Percentiles rank a stretch among this genome's conserved stretches.
Conservation (phyloP, 2,797 vertebrate species). For the Karalla daura region DNA sequence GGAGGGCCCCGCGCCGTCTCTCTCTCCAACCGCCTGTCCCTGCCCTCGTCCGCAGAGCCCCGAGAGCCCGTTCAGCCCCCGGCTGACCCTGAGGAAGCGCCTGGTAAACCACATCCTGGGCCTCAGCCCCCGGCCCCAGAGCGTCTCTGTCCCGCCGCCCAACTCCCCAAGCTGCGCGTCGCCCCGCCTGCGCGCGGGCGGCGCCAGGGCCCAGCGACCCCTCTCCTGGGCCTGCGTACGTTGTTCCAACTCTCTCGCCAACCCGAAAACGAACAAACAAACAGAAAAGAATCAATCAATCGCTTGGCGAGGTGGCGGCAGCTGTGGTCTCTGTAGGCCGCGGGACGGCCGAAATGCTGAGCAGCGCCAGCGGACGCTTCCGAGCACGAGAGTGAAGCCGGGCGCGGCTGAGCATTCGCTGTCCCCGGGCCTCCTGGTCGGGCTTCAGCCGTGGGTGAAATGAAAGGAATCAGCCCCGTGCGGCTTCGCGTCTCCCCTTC, state of each 20-base stretch:
- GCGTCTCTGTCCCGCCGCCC: conserved; percentile 88
- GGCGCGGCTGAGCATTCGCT: conserved; percentile 56
- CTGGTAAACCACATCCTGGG: conserved; percentile 98
- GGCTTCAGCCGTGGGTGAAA: conserved; percentile 43
- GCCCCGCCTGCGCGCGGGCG: conserved; percentile 78
- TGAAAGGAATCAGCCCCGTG: conserved; percentile 18
- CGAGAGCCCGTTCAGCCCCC: conserved; percentile 90
- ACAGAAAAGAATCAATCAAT: no score
- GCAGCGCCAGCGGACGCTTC: conserved; percentile 30
- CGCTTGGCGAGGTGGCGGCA: conserved; percentile 32
- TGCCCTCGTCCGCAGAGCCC: conserved; percentile 86
- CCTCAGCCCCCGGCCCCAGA: conserved; percentile 87
- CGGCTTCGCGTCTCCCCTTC: conserved; percentile 26
- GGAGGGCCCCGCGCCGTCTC: conserved; percentile 4
- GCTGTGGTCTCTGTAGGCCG: conserved; percentile 33
- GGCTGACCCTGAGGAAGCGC: conserved; percentile 92
- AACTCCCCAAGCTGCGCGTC: conserved; percentile 88
- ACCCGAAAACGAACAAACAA: no score
- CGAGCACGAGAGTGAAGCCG: neutral
- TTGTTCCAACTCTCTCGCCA: conserved; percentile 59
- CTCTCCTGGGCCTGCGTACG: conserved; percentile 98
- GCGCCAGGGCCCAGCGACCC: conserved; percentile 89
- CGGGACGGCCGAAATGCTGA: conserved; percentile 51
- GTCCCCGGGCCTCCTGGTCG: conserved; percentile 29
- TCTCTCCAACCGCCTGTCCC: conserved; percentile 54